Base-by-base conservation (phyloP, 2,888 invertebrate species). In the Nasonia oneida region DNA sequence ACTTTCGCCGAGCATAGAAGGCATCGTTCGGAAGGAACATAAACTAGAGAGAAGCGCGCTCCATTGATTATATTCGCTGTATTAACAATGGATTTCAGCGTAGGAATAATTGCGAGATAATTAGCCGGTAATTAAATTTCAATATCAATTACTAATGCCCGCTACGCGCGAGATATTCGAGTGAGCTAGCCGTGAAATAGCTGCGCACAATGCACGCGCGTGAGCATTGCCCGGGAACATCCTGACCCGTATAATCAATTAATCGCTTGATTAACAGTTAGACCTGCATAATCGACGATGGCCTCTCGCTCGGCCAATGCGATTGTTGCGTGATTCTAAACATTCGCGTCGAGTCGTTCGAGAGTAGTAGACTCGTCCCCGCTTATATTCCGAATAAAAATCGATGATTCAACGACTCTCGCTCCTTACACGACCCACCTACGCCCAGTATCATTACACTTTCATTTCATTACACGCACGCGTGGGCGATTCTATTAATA, bases 231-330 rank as follows among this genome's bases (percentile, higher is more conserved):
- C 1, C 3, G 1, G 39, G 3, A 74, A n/a, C 57, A 29, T 76
- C 76, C 57, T 57, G 57, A 1, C 50, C n/a, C 14, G 73, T 78
- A 73, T 78, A 73, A 79, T 53, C 74, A 74, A 79, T 84, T 79
- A 79, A 84, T 79, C 67, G 64, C 79, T 71, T 73, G 42, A 83
- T 83, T 83, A 83, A 79, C 79, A 39, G 33, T 39, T 73, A 71
- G n/a, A 74, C 74, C 74, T 74, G 79, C 18, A 79, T 84, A 74
- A 74, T 77, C 73, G 47, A 67, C 47, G 70, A 77, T 39, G n/a
- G 23, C 37, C 37, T 77, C 29, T n/a, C n/a, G 10, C 15, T n/a
- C 57, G 23, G 14, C 33, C 18, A 15, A 47, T 42, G 6, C 29
- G 61, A 61, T 77, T 57, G 42, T 64, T 42, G 78, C 61, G 42